phyloP scores from a whole-genome alignment of 2,888 invertebrate species.

The Acleris sparsana region DNA sequence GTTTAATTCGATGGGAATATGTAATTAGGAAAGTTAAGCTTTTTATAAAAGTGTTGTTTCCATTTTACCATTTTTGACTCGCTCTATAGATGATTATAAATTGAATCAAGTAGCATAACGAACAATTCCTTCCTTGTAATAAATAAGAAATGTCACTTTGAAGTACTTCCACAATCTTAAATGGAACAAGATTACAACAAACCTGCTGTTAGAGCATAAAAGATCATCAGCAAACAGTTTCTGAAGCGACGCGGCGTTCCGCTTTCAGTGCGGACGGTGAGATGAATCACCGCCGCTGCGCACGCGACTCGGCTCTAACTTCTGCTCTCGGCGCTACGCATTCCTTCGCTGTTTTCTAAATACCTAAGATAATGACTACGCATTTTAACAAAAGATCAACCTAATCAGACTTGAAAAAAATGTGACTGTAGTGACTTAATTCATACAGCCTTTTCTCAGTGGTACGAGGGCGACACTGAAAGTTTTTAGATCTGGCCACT shows the following conservation, averaged over 20 bases:
- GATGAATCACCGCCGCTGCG: slow-evolving; percentile 52
- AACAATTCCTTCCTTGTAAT: neutral
- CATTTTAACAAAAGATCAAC: neutral
- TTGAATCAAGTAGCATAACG: neutral
- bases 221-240: slow-evolving; percentile 15
- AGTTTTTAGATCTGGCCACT: no score
- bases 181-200: slow-evolving; percentile 5
- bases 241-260: slow-evolving; percentile 55
- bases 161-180: slow-evolving; percentile 1
- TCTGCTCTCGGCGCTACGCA: slow-evolving; percentile 54
- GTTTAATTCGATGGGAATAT: slow-evolving; percentile 16
- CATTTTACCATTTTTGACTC: neutral
- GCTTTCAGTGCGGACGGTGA: slow-evolving; percentile 73
- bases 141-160: neutral
- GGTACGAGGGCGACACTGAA: no score
- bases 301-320: slow-evolving; percentile 58
- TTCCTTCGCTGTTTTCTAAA: slow-evolving; percentile 36
- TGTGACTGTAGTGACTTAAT: no score
- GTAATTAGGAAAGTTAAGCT: slow-evolving; percentile 8
- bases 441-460: no score
- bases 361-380: slow-evolving; percentile 3
- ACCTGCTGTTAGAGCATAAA: neutral
- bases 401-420: neutral
- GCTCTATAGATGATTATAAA: no score
- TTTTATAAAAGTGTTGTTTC: neutral